Evolutionary conservation across 2,113 vertebrate species (phyloP).

Genomic region (Nicator chloris): DNA sequence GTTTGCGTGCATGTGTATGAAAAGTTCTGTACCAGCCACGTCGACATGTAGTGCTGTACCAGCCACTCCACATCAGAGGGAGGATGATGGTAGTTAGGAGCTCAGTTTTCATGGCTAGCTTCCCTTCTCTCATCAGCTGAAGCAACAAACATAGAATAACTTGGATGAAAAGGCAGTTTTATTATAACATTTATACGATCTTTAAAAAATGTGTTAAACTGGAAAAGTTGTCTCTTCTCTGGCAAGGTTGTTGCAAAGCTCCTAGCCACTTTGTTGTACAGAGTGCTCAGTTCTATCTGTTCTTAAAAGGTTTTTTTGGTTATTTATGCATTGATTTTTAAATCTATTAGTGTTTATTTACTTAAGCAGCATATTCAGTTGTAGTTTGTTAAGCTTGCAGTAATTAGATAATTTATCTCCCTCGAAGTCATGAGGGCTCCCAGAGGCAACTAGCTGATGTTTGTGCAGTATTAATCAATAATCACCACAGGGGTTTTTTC

Average conservation of each 20-base stretch:
- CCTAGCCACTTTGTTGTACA: not conserved
- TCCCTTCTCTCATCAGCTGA: not conserved
- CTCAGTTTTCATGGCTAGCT: not conserved
- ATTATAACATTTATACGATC: not conserved
- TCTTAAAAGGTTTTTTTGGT: not conserved
- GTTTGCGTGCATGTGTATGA: constrained; percentile 23
- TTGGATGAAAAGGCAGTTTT: not conserved
- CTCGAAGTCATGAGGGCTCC: not conserved
- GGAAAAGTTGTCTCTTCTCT: not conserved
- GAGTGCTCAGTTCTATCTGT: not conserved
- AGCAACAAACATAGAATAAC: not conserved
- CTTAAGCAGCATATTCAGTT: not conserved
- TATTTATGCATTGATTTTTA: not conserved
- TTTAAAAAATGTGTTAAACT: not conserved
- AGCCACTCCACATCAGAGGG: constrained; percentile 16
- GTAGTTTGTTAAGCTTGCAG: not conserved
- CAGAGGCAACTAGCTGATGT: constrained; percentile 25
- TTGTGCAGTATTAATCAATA: constrained; percentile 39
- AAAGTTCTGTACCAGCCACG: constrained; percentile 24
- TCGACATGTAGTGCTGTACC: not conserved
- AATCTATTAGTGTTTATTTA: constrained; percentile 7
- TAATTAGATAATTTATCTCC: constrained; percentile 36
- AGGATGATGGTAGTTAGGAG: not conserved
- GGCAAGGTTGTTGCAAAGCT: not conserved
- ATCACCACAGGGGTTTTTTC: not conserved